These are phyloP conservation scores for Steromphala cineraria DNA, from an alignment of 2,888 invertebrate genomes.

Conservation along the genomic window DNA sequence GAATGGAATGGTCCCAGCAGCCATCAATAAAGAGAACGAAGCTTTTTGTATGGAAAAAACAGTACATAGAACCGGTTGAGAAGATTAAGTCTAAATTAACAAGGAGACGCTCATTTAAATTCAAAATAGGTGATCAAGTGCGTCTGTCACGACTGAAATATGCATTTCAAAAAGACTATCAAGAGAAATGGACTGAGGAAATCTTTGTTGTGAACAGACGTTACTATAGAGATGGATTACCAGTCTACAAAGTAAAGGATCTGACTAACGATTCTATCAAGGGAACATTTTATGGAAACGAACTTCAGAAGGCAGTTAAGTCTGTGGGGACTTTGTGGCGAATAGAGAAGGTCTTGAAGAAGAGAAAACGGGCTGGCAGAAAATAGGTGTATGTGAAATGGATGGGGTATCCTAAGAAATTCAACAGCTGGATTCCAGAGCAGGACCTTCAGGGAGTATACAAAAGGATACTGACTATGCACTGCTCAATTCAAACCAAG, in stretches of 20 bases:
- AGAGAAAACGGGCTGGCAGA: neutral
- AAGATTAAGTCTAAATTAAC: neutral
- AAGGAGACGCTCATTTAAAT: neutral
- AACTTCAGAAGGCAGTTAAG: neutral
- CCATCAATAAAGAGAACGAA: neutral
- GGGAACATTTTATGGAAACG: neutral
- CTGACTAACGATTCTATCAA: neutral
- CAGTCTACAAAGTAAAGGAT: neutral
- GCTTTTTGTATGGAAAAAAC: neutral
- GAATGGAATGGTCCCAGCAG: neutral
- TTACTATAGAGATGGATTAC: neutral
- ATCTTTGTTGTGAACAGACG: neutral
- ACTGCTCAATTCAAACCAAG: too few relatives aligned
- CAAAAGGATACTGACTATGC: neutral
- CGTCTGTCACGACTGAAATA: neutral
- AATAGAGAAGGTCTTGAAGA: neutral
- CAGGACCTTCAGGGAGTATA: neutral
- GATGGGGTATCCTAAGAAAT: neutral
- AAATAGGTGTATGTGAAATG: neutral
- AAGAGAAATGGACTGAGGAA: neutral
- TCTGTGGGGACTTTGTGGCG: neutral
- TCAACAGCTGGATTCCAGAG: constrained; percentile 12
- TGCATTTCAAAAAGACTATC: neutral
- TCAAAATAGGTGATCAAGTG: too few relatives aligned
- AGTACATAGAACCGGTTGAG: neutral